Conservation (phyloP, 2,888 invertebrate species). For the Sphaerophoria taeniata region DNA sequence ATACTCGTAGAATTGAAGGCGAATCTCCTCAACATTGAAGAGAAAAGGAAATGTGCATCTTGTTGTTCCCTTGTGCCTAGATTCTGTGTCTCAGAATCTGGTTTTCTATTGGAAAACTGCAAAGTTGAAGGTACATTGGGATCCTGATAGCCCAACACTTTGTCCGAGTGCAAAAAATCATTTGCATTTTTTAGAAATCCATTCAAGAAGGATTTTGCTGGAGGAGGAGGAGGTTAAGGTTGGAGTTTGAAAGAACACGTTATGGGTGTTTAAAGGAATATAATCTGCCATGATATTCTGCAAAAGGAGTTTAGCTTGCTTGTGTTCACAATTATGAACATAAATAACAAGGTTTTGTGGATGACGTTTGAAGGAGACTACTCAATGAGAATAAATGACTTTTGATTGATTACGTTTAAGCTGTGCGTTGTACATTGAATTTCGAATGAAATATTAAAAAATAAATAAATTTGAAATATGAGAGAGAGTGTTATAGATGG, state of each 20-base stretch:
- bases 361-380: too few relatives aligned
- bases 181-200: neutral
- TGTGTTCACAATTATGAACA: too few relatives aligned
- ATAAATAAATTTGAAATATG: too few relatives aligned
- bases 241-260: neutral
- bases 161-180: slow-evolving; percentile 15
- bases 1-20: neutral
- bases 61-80: neutral
- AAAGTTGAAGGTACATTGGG: neutral
- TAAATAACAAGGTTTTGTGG: too few relatives aligned
- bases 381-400: too few relatives aligned
- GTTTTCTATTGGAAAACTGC: neutral
- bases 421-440: too few relatives aligned
- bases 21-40: neutral
- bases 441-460: too few relatives aligned
- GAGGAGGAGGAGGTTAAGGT: neutral
- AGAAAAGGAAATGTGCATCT: slow-evolving; percentile 4
- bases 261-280: too few relatives aligned
- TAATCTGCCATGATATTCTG: too few relatives aligned
- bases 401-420: too few relatives aligned
- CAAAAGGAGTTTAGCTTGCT: too few relatives aligned
- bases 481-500: too few relatives aligned
- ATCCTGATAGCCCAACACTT: slow-evolving; percentile 36
- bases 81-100: neutral
- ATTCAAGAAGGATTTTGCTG: neutral